Base-by-base conservation (phyloP, 64 coral and sea anemone genomes). In the Actinia tenebrosa region DNA sequence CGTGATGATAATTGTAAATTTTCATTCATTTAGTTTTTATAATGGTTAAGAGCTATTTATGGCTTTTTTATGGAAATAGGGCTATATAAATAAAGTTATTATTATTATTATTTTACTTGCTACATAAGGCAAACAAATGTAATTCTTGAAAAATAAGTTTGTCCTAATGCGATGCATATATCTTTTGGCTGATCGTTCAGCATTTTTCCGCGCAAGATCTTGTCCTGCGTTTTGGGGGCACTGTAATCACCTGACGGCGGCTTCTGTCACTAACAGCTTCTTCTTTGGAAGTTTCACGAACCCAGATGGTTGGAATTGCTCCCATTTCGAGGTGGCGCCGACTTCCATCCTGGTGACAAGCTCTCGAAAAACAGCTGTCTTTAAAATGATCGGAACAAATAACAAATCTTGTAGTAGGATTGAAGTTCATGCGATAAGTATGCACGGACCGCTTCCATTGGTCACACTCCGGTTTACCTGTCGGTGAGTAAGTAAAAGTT, bases 391-490 rank as follows among this genome's bases (percentile, higher is more conserved):
- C 27, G 18, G 85, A 87, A 16, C 45, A 87, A 77, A 87, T 53
- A 64, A 46, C 25, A 19, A 87, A 87, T 27, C 6, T 64, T 15
- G 16, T 45, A 22, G 46, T 53, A 54, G 85, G 66, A 53, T 87
- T 87, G 46, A 87, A 77, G 66, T 87, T 69, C 9, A 66, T 46
- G 63, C 85, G 63, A 71, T 71, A 61, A 3, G 30, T 19, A 17
- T 42, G 60, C 37, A 86, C 61, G 66, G 77, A 87, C 16, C 62
- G 62, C 64, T 87, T 87, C 85, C 85, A 53, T 45, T 86, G 77
- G 43, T 72, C 18, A 19, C 22, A 46, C 44, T 87, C 85, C 5
- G 44, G 16, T 19, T 71, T 72, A 10, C 5, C 55, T 4, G n/a
- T 47, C 44, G 66, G 85, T 64, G 45, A 22, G 3, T 79, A 27